Evolutionary conservation across 2,797 vertebrate species (phyloP).

Genomic region (Xyrichtys novacula): DNA sequence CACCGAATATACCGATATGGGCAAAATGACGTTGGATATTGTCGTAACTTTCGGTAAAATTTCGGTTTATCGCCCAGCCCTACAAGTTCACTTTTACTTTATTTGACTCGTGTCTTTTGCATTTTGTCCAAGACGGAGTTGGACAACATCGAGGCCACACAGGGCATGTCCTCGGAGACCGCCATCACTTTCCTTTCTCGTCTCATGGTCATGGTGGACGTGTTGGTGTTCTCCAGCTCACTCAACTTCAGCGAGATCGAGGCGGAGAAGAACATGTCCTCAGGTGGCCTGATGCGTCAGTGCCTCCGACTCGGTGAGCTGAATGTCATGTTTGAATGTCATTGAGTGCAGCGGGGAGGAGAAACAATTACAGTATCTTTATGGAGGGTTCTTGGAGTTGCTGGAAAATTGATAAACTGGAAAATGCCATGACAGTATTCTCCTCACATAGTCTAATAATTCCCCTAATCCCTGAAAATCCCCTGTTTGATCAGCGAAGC

Average conservation of each 20-base stretch:
- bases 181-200: constrained; percentile 97
- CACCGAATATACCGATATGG: too few relatives aligned
- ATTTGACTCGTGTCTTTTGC: constrained; percentile 8
- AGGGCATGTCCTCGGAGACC: constrained; percentile 98
- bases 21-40: too few relatives aligned
- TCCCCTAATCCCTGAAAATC: constrained; percentile 58
- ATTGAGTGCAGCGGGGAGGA: constrained; percentile 6
- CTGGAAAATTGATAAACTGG: constrained; percentile 39
- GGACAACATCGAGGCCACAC: constrained; percentile 96
- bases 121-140: constrained; percentile 88
- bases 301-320: constrained; percentile 92
- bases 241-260: constrained; percentile 99
- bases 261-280: constrained; percentile 99
- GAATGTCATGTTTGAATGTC: constrained; percentile 23
- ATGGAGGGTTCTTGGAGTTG: constrained; percentile 11
- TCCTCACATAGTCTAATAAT: constrained; percentile 46
- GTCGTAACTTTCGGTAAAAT: too few relatives aligned
- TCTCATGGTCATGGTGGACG: constrained; percentile 98
- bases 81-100: constrained; percentile 1
- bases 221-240: constrained; percentile 97
- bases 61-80: too few relatives aligned
- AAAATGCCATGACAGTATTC: constrained; percentile 37
- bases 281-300: constrained; percentile 97
- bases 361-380: constrained; percentile 22
- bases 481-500: constrained; percentile 50